Evolutionary conservation across 2,888 invertebrate species (phyloP).

Genomic region (Cryptus viduatorius): DNA sequence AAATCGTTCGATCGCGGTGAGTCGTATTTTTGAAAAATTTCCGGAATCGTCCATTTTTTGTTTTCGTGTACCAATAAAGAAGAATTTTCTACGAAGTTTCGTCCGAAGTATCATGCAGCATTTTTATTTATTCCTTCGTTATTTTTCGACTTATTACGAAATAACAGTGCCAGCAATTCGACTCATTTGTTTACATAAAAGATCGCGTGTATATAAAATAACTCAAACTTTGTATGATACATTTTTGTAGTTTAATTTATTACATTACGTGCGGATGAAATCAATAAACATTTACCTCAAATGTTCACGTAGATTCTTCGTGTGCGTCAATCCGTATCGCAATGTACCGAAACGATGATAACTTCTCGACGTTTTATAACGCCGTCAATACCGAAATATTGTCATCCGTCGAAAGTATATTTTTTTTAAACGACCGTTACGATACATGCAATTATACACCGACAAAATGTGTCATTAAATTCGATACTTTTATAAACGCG

Average conservation of each 20-base stretch:
- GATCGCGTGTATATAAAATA: too few relatives aligned
- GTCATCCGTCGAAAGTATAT: neutral
- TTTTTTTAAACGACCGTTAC: neutral
- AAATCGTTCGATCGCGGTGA: neutral
- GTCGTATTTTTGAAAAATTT: neutral
- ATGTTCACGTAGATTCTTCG: too few relatives aligned
- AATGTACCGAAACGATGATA: too few relatives aligned
- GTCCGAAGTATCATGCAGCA: neutral
- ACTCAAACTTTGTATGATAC: too few relatives aligned
- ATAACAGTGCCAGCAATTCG: neutral
- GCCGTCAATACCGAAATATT: too few relatives aligned
- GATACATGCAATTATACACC: neutral
- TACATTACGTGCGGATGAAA: too few relatives aligned
- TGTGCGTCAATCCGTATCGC: too few relatives aligned
- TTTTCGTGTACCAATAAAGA: too few relatives aligned
- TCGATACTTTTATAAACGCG: neutral
- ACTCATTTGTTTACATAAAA: neutral
- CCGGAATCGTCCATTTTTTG: neutral
- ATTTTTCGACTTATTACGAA: neutral
- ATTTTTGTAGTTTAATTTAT: too few relatives aligned
- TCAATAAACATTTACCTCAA: too few relatives aligned
- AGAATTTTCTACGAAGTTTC: neutral
- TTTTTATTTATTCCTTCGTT: neutral
- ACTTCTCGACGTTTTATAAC: too few relatives aligned
- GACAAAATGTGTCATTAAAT: slow-evolving; percentile 14